A percentile compares a stretch with the other conserved stretches of the same genome.
Conservation (phyloP, 2,797 vertebrate species). For the Apogon talboti region DNA sequence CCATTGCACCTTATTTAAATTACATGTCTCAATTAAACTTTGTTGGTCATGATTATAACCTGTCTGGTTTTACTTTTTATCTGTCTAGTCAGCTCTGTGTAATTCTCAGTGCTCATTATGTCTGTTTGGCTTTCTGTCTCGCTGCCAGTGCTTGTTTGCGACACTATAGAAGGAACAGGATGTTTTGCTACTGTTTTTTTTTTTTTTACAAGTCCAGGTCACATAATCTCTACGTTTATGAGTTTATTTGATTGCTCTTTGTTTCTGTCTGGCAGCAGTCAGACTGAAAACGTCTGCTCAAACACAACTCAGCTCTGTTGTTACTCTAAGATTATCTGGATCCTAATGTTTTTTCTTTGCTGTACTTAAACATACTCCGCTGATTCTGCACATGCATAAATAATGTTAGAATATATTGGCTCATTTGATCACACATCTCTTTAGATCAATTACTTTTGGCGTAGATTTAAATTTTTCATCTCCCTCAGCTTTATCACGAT, state of each 20-base stretch:
- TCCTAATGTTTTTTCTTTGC: conserved; percentile 11
- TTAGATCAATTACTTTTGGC: conserved; percentile 60
- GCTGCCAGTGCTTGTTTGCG: conserved; percentile 48
- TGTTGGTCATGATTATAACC: conserved; percentile 42
- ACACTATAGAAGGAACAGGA: conserved; percentile 43
- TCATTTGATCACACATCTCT: conserved; percentile 30
- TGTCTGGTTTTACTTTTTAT: conserved; percentile 46
- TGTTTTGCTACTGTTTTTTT: conserved; percentile 22
- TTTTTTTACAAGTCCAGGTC: conserved; percentile 37
- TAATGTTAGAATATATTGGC: conserved; percentile 25
- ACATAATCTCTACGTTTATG: conserved; percentile 31
- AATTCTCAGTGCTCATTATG: conserved; percentile 36
- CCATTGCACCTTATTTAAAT: conserved; percentile 36
- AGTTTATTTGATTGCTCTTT: conserved; percentile 35
- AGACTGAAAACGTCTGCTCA: conserved; percentile 6
- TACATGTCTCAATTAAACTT: conserved; percentile 36
- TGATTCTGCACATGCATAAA: conserved; percentile 30
- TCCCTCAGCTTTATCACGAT: conserved; percentile 49
- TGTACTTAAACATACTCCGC: conserved; percentile 13
- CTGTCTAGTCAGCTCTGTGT: conserved; percentile 49
- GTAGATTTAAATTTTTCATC: conserved; percentile 53
- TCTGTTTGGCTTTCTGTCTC: conserved; percentile 40
- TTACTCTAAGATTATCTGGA: not conserved
- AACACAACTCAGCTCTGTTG: not conserved
- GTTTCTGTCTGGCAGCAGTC: conserved; percentile 38